Evolutionary conservation across 2,113 vertebrate species (phyloP), one percentile per base, ranked within the genome.

Genomic region (Larimichthys crocea): DNA sequence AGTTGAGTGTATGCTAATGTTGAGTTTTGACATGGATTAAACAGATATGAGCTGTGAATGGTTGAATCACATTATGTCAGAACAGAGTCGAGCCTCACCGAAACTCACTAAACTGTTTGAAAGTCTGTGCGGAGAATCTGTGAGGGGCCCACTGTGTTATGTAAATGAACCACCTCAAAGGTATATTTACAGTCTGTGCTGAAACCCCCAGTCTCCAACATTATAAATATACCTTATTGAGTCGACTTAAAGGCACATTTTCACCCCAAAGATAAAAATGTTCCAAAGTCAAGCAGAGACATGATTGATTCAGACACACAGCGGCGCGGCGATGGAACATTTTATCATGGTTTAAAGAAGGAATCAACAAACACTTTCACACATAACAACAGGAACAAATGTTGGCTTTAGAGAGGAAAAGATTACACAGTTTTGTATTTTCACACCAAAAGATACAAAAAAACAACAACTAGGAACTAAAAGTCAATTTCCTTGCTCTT

Each of bases 301-400:
- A 2, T 82, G 90, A 91, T 76, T 71, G 89, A 91, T 90, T 90
- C 85, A 77, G 83, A 82, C 83, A 64, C 74, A 77, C 75, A n/a
- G 84, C 49, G 55, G 69, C 2, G 73, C 61, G 40, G 46, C n/a
- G 82, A 84, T 57, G 84, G 86, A 87, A 89, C 87, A 76, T 88
- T 87, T 91, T 81, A 90, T 89, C 86, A 85, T 80, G 79, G 69
- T 79, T 72, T 81, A 29, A 84, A 71, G 80, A 48, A 63, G 82
- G 83, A 89, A 87, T 86, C 85, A 81, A 90, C 86, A 91, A 90
- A 91, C 84, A 72, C 84, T 89, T 89, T 90, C 89, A 91, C 92
- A 83, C 88, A 80, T 92, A 88, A 91, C 87, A 90, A 89, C 85
- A 88, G 89, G 90, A 91, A 88, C 90, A 92, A 83, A 90, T 92